Conservation (phyloP, 2,888 invertebrate genomes). For the Drosophila nr. perissopoda region DNA sequence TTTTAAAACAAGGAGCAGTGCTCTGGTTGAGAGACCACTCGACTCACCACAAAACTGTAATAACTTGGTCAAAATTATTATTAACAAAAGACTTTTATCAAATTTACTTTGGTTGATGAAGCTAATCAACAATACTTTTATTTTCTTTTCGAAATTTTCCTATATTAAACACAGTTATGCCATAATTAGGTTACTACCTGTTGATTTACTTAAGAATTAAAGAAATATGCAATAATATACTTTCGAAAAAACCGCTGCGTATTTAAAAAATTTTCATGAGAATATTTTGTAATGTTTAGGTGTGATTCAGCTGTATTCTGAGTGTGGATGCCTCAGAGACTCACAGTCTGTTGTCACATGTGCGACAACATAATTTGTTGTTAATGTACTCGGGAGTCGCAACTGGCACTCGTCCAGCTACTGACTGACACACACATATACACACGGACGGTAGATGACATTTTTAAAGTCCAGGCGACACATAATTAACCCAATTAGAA, state of each 20-base stretch:
- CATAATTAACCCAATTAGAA: slow-evolving; percentile 84
- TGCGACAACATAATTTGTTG: slow-evolving; percentile 75
- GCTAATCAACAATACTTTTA: not conserved
- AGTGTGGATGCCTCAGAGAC: slow-evolving; percentile 28
- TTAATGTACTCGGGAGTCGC: slow-evolving; percentile 64
- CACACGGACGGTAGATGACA: slow-evolving; percentile 53
- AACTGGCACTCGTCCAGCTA: slow-evolving; percentile 49
- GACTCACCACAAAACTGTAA: not conserved
- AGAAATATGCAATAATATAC: not conserved
- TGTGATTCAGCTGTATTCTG: not conserved
- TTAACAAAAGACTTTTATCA: not conserved
- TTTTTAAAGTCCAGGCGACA: slow-evolving; percentile 82
- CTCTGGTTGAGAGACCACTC: not conserved
- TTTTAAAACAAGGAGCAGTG: not conserved
- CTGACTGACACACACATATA: slow-evolving; percentile 37
- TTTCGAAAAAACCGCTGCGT: slow-evolving; percentile 2
- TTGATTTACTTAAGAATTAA: not conserved
- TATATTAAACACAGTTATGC: not conserved
- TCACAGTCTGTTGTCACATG: slow-evolving; percentile 31
- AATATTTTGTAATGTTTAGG: slow-evolving; percentile 19
- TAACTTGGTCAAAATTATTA: not conserved
- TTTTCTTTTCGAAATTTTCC: not conserved
- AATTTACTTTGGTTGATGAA: not conserved
- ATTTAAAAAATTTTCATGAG: slow-evolving; percentile 4
- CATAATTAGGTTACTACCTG: not conserved